Base-by-base conservation (phyloP, 2,113 vertebrate species). In the Cichladusa arquata region DNA sequence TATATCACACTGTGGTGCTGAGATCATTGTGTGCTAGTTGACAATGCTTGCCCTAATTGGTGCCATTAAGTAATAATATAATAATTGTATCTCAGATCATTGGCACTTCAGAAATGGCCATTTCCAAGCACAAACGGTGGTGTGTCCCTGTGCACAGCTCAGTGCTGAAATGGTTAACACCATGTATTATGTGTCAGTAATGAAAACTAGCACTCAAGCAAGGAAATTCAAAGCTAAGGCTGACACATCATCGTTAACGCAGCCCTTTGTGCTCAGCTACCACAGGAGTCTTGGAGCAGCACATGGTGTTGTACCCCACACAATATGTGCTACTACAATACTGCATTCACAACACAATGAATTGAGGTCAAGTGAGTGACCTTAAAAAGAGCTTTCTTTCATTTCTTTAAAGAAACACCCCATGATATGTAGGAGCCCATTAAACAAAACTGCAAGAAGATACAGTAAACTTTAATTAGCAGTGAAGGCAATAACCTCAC, bases 401-500 rank as follows among this genome's bases (percentile, higher is more conserved):
- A 90, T 96, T 96, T 97, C 96, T 97, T 96, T 96, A 97, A 97
- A 97, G 95, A 93, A 96, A 93, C 72, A 78, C 96, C 93, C 92
- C 94, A 90, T 96, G 95, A 97, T 94, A 97, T 78, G 82, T 71
- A 88, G 93, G 92, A 97, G 94, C 94, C 92, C 86, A 96, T 97
- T 96, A 97, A 97, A 97, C 93, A 97, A 97, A 96, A 93, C 96
- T 90, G 92, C 94, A 96, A 97, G 94, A 96, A 96, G 96, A 96
- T 94, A 94, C 90, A 95, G 96, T 96, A 97, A 97, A 97, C 95
- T 96, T 96, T 97, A 97, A 97, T 97, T 96, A 97, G 95, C 95
- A 97, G 93, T 72, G 86, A 96, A 97, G 86, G 95, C 96, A 96
- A 97, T 97, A 97, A 96, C 95, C 93, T 96, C 92, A 92, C 95